Percentiles rank a stretch among this genome's conserved stretches.
phyloP scores from a whole-genome alignment of 2,888 invertebrate species.

The Drosophila mimetica region DNA sequence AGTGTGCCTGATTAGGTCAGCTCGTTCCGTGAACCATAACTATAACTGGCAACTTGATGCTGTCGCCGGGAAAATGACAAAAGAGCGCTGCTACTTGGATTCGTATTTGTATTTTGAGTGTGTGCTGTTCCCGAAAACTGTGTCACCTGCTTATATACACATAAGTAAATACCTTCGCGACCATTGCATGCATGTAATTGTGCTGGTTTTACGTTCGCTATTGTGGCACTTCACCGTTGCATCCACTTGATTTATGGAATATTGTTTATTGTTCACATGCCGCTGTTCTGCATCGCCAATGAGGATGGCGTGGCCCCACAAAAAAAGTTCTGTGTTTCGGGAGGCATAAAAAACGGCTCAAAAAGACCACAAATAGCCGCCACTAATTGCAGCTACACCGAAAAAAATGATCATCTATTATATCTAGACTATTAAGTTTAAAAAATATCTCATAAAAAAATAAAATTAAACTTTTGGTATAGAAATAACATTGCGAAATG shows the following conservation, averaged over 20 bases:
- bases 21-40: slow-evolving; percentile 41
- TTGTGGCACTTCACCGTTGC: slow-evolving; percentile 3
- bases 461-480: too few species aligned
- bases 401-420: neutral
- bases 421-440: too few species aligned
- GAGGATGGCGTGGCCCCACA: slow-evolving; percentile 22
- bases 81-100: slow-evolving; percentile 18
- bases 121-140: slow-evolving; percentile 25
- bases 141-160: too few species aligned
- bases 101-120: neutral
- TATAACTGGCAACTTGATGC: slow-evolving; percentile 46
- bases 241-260: slow-evolving; percentile 3
- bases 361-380: slow-evolving; percentile 5
- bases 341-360: slow-evolving; percentile 5
- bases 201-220: neutral
- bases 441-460: too few species aligned
- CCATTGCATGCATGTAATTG: slow-evolving; percentile 19
- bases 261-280: slow-evolving; percentile 6
- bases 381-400: slow-evolving; percentile 17
- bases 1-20: slow-evolving; percentile 40
- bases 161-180: too few species aligned
- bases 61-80: slow-evolving; percentile 33
- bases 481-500: too few species aligned
- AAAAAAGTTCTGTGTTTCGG: slow-evolving; percentile 29
- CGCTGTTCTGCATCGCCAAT: slow-evolving; percentile 38